Evolutionary conservation across 1,140 invertebrate species (phyloP), one percentile per base, ranked within the genome.

Genomic region (Saxidomus purpurata): DNA sequence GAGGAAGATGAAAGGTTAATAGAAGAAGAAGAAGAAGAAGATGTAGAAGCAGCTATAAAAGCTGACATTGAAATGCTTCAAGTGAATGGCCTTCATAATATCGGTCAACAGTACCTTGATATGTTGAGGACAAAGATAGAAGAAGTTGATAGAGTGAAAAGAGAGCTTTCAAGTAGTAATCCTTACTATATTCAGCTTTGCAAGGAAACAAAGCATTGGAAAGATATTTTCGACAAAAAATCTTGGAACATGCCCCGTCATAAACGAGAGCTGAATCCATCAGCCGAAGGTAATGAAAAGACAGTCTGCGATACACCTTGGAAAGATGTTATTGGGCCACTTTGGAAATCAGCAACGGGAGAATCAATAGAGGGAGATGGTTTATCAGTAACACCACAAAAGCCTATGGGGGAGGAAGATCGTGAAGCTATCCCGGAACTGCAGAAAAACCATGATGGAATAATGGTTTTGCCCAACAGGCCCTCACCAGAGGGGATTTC

Each of bases 1-100:
- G 43, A 43, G 15, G 15, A 43, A 8, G 4, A 43, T 43, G 43
- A 43, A 43, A 4, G 43, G 43, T 8, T 43, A 4, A 8, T 43
- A 43, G 15, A 43, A 43, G 43, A 43, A 63, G 59, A 63, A 28
- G 59, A 55, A 11, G 59, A 63, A 28, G 25, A 63, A 25, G 59
- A 63, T 9, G 59, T 63, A 28, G 59, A 63, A 63, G 59, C 25
- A 63, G 59, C 59, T 28, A 28, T 63, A 9, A 1, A n/a, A 28
- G 59, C 59, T 28, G 59, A 63, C 28, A 63, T 63, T 63, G 59
- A 63, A 63, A 63, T 25, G 59, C 15, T 63, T 9, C 59, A 63
- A 63, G 25, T 25, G 3, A 63, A 25, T 28, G 25, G 59, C 15
- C 59, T 63, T 1, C n/a, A 25, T 8, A 25, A 63, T 15, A 63